A percentile compares a stretch with the other conserved stretches of the same genome.
Conservation (phyloP, 2,113 vertebrate genomes). For the Phylloscopus trochilus region DNA sequence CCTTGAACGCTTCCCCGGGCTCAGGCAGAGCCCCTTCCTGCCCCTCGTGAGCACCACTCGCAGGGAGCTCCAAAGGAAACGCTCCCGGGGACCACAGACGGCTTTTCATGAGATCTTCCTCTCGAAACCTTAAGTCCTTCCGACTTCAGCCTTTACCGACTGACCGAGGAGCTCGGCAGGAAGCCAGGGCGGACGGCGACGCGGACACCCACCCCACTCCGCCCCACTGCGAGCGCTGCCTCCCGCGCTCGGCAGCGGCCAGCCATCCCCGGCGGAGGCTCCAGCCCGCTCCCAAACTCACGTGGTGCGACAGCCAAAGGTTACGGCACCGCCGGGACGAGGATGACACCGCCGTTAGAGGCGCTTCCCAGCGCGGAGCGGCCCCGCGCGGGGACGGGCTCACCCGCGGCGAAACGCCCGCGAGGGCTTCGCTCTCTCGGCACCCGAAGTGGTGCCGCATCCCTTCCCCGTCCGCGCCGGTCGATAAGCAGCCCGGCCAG, state of each 20-base stretch:
- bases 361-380: neutral
- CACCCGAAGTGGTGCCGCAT: neutral
- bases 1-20: neutral
- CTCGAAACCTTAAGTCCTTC: neutral
- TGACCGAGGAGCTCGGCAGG: neutral
- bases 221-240: neutral
- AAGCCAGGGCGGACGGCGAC: neutral
- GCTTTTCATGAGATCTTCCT: neutral
- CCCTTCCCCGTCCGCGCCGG: neutral
- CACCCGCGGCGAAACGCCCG: neutral
- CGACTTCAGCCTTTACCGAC: neutral
- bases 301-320: constrained; percentile 43
- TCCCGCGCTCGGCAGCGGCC: neutral
- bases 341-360: neutral
- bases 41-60: neutral
- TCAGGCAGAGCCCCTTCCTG: neutral
- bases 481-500: neutral
- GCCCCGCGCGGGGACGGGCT: neutral
- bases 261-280: neutral
- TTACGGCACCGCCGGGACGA: neutral
- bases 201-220: neutral
- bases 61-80: neutral
- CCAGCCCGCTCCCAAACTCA: constrained; percentile 10
- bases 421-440: neutral
- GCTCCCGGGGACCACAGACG: neutral